phyloP scores from a whole-genome alignment of 1,140 invertebrate genomes.

The Diprion similis region DNA sequence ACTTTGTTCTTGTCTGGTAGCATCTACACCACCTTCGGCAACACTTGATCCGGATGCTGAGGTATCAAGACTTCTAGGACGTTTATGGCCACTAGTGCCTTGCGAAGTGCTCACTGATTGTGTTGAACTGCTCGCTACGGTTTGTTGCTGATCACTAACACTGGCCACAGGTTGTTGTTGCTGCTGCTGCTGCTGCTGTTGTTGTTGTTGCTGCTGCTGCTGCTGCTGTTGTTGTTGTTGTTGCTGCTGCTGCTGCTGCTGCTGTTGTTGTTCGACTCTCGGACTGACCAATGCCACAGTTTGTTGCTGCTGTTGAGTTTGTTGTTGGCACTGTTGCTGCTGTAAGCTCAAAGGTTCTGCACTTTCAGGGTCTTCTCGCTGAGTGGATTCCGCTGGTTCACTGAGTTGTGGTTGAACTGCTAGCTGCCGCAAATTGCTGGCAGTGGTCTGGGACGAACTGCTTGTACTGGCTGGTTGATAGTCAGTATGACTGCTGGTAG shows the following conservation, averaged over 20 bases:
- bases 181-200: constrained; percentile 49
- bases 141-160: constrained; percentile 63
- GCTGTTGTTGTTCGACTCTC: constrained; percentile 71
- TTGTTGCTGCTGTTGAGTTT: constrained; percentile 55
- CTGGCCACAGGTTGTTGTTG: constrained; percentile 56
- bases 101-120: constrained; percentile 69
- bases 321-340: constrained; percentile 24
- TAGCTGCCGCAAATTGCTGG: constrained; percentile 47
- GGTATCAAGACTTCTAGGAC: constrained; percentile 65
- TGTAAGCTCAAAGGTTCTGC: constrained; percentile 45
- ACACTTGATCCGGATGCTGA: constrained; percentile 60
- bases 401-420: constrained; percentile 55
- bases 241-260: constrained; percentile 42
- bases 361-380: constrained; percentile 60
- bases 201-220: constrained; percentile 62
- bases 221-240: constrained; percentile 57
- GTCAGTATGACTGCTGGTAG: constrained; percentile 63
- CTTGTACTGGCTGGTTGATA: constrained; percentile 59
- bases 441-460: constrained; percentile 43
- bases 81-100: constrained; percentile 62
- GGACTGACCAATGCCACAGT: constrained; percentile 78
- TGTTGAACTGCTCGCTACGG: constrained; percentile 64
- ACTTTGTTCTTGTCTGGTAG: constrained; percentile 50
- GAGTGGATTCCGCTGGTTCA: constrained; percentile 57
- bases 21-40: constrained; percentile 57